Conservation (phyloP, 2,888 invertebrate species). For the Microctonus aethiopoides region DNA sequence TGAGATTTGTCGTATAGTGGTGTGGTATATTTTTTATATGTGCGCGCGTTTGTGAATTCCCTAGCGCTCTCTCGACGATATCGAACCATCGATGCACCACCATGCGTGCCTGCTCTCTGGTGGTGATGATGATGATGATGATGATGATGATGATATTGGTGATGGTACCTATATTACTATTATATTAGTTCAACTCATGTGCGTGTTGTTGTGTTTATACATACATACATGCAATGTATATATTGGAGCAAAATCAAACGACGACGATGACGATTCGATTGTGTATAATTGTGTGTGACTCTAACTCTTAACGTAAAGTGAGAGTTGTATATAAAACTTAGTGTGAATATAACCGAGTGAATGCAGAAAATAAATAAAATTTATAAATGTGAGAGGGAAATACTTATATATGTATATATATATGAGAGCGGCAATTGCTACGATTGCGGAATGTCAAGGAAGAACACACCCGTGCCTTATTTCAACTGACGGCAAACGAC, state of each 20-base stretch:
- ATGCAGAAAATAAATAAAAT: constrained; percentile 35
- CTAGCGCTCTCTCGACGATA: constrained; percentile 33
- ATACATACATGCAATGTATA: constrained; percentile 27
- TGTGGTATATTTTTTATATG: neutral
- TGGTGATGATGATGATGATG: constrained; percentile 35
- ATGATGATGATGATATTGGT: constrained; percentile 12
- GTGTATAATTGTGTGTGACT: constrained; percentile 8
- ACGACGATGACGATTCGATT: constrained; percentile 13
- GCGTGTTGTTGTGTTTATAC: neutral
- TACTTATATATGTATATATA: too few species aligned
- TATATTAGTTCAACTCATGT: too few species aligned
- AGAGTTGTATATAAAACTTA: constrained; percentile 9
- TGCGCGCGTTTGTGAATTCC: constrained; percentile 1
- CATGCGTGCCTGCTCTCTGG: constrained; percentile 41
- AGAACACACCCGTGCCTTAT: constrained; percentile 22
- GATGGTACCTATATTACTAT: neutral
- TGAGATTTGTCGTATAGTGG: neutral
- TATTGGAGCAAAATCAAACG: constrained; percentile 28
- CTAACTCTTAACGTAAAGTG: constrained; percentile 20
- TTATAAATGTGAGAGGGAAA: constrained; percentile 32
- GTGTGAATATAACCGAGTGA: constrained; percentile 2
- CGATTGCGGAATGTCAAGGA: constrained; percentile 44
- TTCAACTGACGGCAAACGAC: constrained; percentile 9
- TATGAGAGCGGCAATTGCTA: constrained; percentile 38
- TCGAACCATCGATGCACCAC: constrained; percentile 45